Evolutionary conservation across 1,140 invertebrate species (phyloP), one percentile per base, ranked within the genome.

Genomic region (Tetragnatha versicolor): DNA sequence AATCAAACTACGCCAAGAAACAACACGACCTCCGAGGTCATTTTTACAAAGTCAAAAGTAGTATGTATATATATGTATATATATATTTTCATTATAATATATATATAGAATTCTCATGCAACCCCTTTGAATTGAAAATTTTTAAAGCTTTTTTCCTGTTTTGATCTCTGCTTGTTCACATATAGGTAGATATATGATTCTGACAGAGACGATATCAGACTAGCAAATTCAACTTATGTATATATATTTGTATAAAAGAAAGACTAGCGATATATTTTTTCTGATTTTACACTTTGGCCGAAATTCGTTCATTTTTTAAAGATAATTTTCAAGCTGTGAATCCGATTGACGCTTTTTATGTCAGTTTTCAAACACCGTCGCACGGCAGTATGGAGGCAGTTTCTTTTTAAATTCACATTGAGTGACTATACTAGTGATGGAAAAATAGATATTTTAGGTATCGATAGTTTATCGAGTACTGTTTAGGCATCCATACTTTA

Each of bases 1-100:
- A 87, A 86, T 85, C 84, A 84, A 87, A 86, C 85, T 85, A 86
- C 84, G 82, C 82, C 82, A 83, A 82, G 83, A 85, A 84, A 82
- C 66, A 73, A 79, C 66, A 47, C 39, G 76, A 79, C 76, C 76
- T n/a, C 63, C 76, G 51, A 69, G 51, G 63, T 69, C 76, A 60
- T 79, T 61, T 69, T 79, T 79, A 79, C 76, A 79, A 79, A 79
- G 63, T 68, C 76, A 79, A 69, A 79, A 79, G 63, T 79, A 79
- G 76, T 79, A 79, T 79, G 76, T 79, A 79, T 79, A 79, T 78
- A 76, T 76, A 68, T 79, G 60, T 77, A 25, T 77, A 69, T 79
- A 68, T 69, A 68, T 68, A 78, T 68, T 79, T 79, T 77, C 53
- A 69, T 79, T 69, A 68, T 79, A 79, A 69, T 79, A 79, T 69